Percentiles rank a stretch among this genome's conserved stretches.
Evolutionary conservation across 2,888 invertebrate species (phyloP).

Genomic region (Embidobia sp.): DNA sequence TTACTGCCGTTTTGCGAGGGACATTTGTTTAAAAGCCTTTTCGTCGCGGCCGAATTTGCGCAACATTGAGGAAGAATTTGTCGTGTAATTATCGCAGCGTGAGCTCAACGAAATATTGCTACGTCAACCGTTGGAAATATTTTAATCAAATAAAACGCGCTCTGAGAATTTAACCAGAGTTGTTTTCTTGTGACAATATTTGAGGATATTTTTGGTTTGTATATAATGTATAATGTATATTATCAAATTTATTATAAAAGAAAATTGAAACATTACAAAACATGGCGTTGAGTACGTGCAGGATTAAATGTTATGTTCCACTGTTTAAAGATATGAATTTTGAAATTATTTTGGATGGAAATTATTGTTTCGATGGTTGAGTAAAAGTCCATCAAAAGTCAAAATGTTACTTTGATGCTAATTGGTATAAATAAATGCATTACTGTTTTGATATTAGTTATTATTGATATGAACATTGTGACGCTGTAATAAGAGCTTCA

Average conservation of each 20-base stretch:
- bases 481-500: neutral
- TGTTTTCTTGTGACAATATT: neutral
- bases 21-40: slow-evolving; percentile 13
- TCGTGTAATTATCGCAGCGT: slow-evolving; percentile 2
- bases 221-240: neutral
- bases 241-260: too few species aligned
- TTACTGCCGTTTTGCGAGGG: neutral
- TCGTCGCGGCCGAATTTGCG: slow-evolving; percentile 3
- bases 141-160: neutral
- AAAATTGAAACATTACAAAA: too few species aligned
- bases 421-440: neutral
- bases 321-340: too few species aligned
- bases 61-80: neutral
- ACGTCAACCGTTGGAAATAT: neutral
- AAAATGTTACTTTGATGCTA: neutral
- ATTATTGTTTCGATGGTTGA: too few species aligned
- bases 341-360: too few species aligned
- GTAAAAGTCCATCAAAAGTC: too few species aligned
- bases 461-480: neutral
- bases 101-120: neutral
- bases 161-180: too few species aligned
- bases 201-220: neutral
- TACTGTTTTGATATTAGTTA: neutral
- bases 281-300: too few species aligned
- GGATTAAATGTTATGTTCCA: too few species aligned